Base-by-base conservation (phyloP, 2,113 vertebrate species). In the Pelecanus crispus region DNA sequence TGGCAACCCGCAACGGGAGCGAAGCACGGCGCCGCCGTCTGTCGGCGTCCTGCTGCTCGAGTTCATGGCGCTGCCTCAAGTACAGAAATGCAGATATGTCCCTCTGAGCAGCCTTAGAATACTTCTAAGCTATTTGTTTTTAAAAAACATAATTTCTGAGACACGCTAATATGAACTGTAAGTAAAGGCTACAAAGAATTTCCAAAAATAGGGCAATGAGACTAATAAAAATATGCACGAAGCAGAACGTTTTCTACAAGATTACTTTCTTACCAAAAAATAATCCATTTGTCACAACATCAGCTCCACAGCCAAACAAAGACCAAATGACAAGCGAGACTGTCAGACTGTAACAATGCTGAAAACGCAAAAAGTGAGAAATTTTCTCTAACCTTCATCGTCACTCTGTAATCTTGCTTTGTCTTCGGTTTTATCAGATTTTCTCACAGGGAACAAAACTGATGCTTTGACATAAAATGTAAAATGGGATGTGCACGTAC, bases 11-110 rank as follows among this genome's bases (percentile, higher is more conserved):
- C 75, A 1, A 1, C 7, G 2, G 31, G 1, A 49, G 42, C 1
- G 10, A 3, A 8, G 0, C 0, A 6, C 25, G 4, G 1, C 14
- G 0, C 1, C 10, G 0, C 2, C 0, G 13, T 2, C 71, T 6
- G 52, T 1, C 47, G 21, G 38, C 0, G 19, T 18, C 11, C 38
- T 4, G 8, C 32, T 3, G 56, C 61, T 6, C 21, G 7, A 1
- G 25, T 7, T 20, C 50, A 2, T 1, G 2, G 31, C 1, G 36
- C 45, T 7, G 34, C 45, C 58, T 59, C 34, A 14, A 0, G 13
- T 22, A 47, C 14, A 13, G n/a, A 36, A 58, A 67, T 2, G 7
- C 53, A 32, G 10, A 11, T 8, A 19, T 3, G n/a, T 36, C 26
- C 12, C 18, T 7, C 40, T 26, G 8, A 74, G 24, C 40, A 56